Conservation (phyloP, 2,888 invertebrate species). For the Yponomeuta malinellus region DNA sequence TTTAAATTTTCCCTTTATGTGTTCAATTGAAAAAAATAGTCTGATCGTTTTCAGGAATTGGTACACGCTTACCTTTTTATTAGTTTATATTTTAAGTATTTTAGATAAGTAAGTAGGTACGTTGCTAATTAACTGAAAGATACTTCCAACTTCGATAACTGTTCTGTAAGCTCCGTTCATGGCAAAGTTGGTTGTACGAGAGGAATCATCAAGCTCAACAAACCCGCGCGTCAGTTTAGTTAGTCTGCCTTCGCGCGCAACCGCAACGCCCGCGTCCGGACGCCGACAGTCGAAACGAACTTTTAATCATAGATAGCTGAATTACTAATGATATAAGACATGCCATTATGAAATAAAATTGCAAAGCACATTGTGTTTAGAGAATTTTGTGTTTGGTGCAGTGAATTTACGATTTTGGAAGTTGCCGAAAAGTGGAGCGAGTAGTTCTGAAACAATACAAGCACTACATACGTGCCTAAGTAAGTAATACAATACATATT, state of each 20-base stretch:
- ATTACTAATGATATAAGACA: background rate
- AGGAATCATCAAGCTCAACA: background rate
- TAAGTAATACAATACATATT: background rate
- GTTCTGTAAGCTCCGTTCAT: too few relatives aligned
- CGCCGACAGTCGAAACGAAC: slow-evolving; percentile 6
- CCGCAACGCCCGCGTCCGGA: slow-evolving; percentile 1
- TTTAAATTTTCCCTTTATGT: too few relatives aligned
- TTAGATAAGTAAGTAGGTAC: too few relatives aligned
- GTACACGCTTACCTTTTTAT: too few relatives aligned
- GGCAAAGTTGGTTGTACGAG: background rate
- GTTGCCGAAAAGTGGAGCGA: background rate
- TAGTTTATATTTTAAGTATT: too few relatives aligned
- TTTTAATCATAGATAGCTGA: background rate
- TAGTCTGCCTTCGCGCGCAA: slow-evolving; percentile 10
- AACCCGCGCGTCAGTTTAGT: slow-evolving; percentile 9
- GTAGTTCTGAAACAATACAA: background rate
- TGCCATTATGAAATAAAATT: slow-evolving; percentile 10
- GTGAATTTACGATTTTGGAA: background rate
- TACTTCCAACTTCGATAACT: too few relatives aligned
- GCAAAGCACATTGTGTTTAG: background rate
- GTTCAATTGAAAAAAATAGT: too few relatives aligned
- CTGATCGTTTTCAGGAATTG: too few relatives aligned
- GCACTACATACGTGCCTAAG: background rate
- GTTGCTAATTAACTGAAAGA: too few relatives aligned
- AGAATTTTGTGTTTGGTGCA: slow-evolving; percentile 3